Evolutionary conservation across 35 echinoderm and acorn worm genomes (phyloP), one percentile per base, ranked within the genome.

Genomic region (Eucidaris tribuloides): DNA sequence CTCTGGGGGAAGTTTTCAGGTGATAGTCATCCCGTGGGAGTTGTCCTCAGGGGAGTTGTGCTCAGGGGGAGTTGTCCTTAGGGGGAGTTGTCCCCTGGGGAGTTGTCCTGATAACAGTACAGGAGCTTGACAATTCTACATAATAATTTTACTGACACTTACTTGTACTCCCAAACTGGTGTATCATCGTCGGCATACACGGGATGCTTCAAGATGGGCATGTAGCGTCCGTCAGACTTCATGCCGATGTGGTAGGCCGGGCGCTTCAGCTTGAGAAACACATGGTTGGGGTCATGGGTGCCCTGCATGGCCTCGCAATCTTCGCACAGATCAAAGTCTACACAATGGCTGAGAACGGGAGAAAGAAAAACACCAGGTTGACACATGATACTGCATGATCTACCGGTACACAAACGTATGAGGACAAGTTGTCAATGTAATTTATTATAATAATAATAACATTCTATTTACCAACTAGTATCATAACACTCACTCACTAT

Each of bases 251-350:
- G 81, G 35, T 63, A 18, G 2, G 90, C 90, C 49, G 94, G 89
- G 48, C 86, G 90, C 48, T 77, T 84, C 2, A 97, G 63, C 61
- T 97, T 97, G 61, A 97, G 81, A 58, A 97, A 97, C 46, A 97
- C 94, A 86, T 97, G 94, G 56, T 83, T 80, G 27, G 74, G 45
- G 66, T 97, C 62, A 78, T 97, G 94, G 0, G 77, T 35, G 19
- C 35, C 55, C 25, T 80, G 85, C 0, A 86, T 24, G 7, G 78
- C 62, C 58, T 97, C 94, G 76, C 94, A 97, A 7, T 79, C 37
- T 43, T 88, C 85, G 64, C 94, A 97, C 4, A 92, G 88, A 52
- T 97, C 89, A 79, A 85, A 97, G 64, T 91, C 82, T 48, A 78
- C 49, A 45, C 89, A 92, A 78, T 97, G 90, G 3, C 94, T 97